A percentile compares a stretch with the other conserved stretches of the same genome.
These are phyloP conservation scores for Halotydeus destructor DNA, from an alignment of 1,140 invertebrate species.

Conservation along the genomic window DNA sequence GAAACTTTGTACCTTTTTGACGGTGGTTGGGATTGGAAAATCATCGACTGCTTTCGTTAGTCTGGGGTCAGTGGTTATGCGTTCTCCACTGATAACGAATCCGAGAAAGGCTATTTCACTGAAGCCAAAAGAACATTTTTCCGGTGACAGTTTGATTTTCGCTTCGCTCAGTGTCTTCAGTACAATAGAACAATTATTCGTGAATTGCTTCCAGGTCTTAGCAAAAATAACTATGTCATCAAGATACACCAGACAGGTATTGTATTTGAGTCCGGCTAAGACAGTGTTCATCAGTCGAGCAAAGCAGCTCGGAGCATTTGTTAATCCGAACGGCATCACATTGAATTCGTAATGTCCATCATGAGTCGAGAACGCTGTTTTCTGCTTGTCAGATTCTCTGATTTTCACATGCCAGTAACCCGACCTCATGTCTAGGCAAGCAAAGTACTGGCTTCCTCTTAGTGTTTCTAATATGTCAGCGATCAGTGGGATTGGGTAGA, in stretches of 20 bases:
- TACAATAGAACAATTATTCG: conserved; percentile 15
- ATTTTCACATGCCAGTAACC: conserved; percentile 17
- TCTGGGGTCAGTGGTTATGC: too few relatives aligned
- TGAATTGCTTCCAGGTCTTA: conserved; percentile 16
- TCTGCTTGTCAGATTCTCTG: conserved; percentile 17
- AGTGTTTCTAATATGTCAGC: background rate
- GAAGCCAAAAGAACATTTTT: conserved; percentile 13
- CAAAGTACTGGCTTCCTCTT: background rate
- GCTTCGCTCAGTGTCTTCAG: conserved; percentile 14
- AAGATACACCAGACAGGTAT: conserved; percentile 14
- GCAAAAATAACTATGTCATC: conserved; percentile 18
- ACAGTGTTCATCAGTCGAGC: conserved; percentile 18
- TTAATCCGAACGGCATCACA: conserved; percentile 17
- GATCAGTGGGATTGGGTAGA: background rate
- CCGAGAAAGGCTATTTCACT: conserved; percentile 14
- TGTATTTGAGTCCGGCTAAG: conserved; percentile 7
- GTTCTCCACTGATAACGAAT: conserved; percentile 9
- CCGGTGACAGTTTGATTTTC: conserved; percentile 11
- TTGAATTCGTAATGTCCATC: conserved; percentile 24
- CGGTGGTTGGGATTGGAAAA: conserved; percentile 12
- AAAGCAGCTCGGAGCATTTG: conserved; percentile 17
- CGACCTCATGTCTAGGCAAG: conserved; percentile 5
- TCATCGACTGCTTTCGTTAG: conserved; percentile 1
- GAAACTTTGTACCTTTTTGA: conserved; percentile 9
- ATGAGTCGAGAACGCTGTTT: conserved; percentile 18